A percentile compares a stretch with the other conserved stretches of the same genome.
Evolutionary conservation across 1,140 invertebrate genomes (phyloP).

Genomic region (Thaumetopoea pityocampa): DNA sequence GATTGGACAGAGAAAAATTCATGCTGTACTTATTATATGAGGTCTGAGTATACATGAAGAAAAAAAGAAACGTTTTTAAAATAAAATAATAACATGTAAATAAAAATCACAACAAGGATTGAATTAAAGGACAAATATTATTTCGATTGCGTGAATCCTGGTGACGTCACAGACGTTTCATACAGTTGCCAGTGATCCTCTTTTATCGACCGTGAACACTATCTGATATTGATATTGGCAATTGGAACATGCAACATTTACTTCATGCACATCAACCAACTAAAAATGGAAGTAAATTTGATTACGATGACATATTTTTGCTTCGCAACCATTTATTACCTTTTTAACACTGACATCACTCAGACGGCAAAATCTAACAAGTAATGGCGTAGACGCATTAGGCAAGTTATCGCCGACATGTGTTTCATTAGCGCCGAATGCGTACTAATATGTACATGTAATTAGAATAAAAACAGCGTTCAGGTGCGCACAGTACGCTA

Average conservation of each 20-base stretch:
- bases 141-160: slow-evolving; percentile 21
- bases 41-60: slow-evolving; percentile 38
- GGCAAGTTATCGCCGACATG: too few species aligned
- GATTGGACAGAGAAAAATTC: slow-evolving; percentile 32
- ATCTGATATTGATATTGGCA: slow-evolving; percentile 20
- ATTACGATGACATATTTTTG: slow-evolving; percentile 37
- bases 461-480: too few species aligned
- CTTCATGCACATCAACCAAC: slow-evolving; percentile 36
- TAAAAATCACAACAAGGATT: slow-evolving; percentile 43
- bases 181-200: slow-evolving; percentile 22
- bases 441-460: too few species aligned
- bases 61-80: too few species aligned
- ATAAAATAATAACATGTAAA: slow-evolving; percentile 34
- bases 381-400: too few species aligned
- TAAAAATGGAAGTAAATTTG: slow-evolving; percentile 23
- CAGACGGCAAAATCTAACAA: slow-evolving; percentile 41
- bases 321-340: slow-evolving; percentile 37
- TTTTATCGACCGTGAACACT: slow-evolving; percentile 22
- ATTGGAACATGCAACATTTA: slow-evolving; percentile 33
- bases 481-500: too few species aligned
- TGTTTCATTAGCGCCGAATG: too few species aligned
- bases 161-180: slow-evolving; percentile 20
- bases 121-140: slow-evolving; percentile 14
- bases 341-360: slow-evolving; percentile 36
- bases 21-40: slow-evolving; percentile 62